Evolutionary conservation across 2,797 vertebrate species (phyloP).

Genomic region (Clarias platycephalus): DNA sequence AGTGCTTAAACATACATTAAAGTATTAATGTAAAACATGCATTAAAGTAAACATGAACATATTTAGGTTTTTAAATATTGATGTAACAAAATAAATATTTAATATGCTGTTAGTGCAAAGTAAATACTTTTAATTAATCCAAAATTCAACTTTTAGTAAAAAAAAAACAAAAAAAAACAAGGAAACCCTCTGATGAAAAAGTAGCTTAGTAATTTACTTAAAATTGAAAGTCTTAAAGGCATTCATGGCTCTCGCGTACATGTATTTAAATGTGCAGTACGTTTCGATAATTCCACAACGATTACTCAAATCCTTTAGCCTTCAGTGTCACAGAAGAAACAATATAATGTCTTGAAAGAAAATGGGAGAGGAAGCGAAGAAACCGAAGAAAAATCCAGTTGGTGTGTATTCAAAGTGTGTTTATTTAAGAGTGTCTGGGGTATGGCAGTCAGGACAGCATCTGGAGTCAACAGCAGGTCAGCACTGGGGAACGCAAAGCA

Average conservation of each 20-base stretch:
- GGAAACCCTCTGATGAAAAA: not conserved
- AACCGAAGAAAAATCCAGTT: slow-evolving; percentile 5
- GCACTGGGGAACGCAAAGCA: not conserved
- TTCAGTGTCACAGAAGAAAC: not conserved
- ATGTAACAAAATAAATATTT: not conserved
- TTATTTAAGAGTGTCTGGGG: not conserved
- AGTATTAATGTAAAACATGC: not conserved
- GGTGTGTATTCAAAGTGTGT: slow-evolving; percentile 22
- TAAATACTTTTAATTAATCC: not conserved
- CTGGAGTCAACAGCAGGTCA: not conserved
- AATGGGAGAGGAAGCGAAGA: not conserved
- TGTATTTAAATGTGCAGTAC: not conserved
- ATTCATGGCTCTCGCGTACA: not conserved
- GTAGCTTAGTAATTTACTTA: not conserved
- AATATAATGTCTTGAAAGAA: not conserved
- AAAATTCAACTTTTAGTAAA: not conserved
- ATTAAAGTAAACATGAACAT: not conserved
- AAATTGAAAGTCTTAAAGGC: not conserved
- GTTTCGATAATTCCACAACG: not conserved
- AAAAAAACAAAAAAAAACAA: too few species aligned
- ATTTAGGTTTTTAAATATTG: not conserved
- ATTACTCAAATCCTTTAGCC: not conserved
- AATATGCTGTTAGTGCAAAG: not conserved
- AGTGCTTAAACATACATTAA: not conserved
- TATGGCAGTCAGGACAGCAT: not conserved